Conservation (phyloP, 2,113 vertebrate species). For the Bos javanicus region DNA sequence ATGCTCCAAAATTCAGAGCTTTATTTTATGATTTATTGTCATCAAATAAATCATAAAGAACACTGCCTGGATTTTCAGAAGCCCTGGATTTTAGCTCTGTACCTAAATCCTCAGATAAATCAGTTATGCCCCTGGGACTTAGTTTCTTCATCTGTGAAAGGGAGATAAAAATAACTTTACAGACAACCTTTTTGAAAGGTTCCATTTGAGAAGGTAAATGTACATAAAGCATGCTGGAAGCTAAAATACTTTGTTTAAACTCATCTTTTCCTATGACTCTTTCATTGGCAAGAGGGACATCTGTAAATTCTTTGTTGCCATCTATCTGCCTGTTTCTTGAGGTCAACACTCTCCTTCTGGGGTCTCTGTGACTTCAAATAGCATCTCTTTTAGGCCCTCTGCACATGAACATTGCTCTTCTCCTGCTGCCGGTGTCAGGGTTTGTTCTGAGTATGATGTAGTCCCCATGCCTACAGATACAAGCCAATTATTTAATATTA, state of each 20-base stretch:
- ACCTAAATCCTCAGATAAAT: neutral
- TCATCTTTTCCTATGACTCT: neutral
- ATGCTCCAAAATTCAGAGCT: neutral
- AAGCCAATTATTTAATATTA: neutral
- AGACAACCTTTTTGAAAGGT: neutral
- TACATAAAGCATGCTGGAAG: neutral
- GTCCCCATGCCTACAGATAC: neutral
- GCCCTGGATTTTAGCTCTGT: neutral
- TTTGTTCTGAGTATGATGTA: neutral
- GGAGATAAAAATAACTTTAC: neutral
- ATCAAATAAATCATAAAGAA: neutral
- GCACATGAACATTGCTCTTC: neutral
- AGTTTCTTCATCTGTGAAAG: slow-evolving; percentile 13
- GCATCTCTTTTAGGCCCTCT: neutral
- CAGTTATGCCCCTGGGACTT: neutral
- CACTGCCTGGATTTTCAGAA: neutral
- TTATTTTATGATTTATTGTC: neutral
- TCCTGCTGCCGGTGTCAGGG: neutral
- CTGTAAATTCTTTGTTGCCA: neutral
- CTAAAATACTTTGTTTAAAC: neutral
- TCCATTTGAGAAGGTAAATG: neutral
- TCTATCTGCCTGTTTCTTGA: neutral
- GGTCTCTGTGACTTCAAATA: neutral
- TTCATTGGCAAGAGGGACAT: neutral
- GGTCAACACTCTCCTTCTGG: neutral